Base-by-base conservation (phyloP, 2,888 invertebrate species). In the Erynnis tages region DNA sequence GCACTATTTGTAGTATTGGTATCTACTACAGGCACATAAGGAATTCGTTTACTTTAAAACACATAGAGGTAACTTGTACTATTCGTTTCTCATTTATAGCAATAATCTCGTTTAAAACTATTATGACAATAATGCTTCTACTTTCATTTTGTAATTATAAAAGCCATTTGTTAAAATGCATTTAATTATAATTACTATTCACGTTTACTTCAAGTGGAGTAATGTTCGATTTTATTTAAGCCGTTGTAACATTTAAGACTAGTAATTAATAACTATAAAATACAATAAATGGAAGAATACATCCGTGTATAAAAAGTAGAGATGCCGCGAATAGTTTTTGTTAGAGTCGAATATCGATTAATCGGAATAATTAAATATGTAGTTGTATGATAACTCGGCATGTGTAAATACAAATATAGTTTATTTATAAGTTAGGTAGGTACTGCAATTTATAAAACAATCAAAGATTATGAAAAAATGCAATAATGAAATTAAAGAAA, bases 251-350 rank as follows among this genome's bases (percentile, higher is more conserved):
- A 46, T 50, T 59, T 63, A 78, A 72, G 82, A 84, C 84, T 84
- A 84, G 82, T 71, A 68, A 69, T 67, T 79, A 74, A 69, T 68
- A 69, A 52, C 49, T 52, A 52, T 37, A 43, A 49, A 59, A 63
- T 73, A 71, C 64, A 59, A 58, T 63, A 38, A 13, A 73, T 79
- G 78, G 73, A 78, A 78, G 72, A 68, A 65, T 74, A 67, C 35
- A 38, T 55, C 58, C 53, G 61, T 60, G 66, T 63, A 38, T 38
- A 38, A 38, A 37, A 38, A 23, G 38, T 21, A 21, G 4, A n/a
- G n/a, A n/a, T n/a, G n/a, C n/a, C n/a, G n/a, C n/a, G n/a, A n/a
- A n/a, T n/a, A n/a, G n/a, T n/a, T n/a, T n/a, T n/a, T n/a, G n/a
- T n/a, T n/a, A n/a, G n/a, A n/a, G n/a, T n/a, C n/a, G n/a, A n/a